Conservation (phyloP, 23 tunicate species). For the Ciona savignyi region DNA sequence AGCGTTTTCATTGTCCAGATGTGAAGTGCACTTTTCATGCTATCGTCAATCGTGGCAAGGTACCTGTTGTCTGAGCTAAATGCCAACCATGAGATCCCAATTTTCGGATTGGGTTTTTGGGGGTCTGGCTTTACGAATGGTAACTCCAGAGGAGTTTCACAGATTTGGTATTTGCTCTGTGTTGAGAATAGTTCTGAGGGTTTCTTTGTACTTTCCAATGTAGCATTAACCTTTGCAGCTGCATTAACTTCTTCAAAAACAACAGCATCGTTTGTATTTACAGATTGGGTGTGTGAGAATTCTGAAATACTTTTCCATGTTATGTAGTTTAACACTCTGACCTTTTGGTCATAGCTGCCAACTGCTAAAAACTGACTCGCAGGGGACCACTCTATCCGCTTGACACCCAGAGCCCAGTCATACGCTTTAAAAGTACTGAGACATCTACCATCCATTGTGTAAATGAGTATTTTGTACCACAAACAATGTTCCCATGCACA, state of each 20-base stretch:
- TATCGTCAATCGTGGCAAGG: conserved; percentile 89
- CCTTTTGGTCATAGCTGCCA: conserved; percentile 86
- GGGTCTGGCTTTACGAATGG: conserved; percentile 62
- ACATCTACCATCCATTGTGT: conserved; percentile 93
- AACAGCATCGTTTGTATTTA: conserved; percentile 33
- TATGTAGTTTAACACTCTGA: conserved; percentile 71
- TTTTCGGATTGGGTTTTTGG: conserved; percentile 82
- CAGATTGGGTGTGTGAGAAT: conserved; percentile 38
- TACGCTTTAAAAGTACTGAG: conserved; percentile 71
- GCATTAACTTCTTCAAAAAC: conserved; percentile 61
- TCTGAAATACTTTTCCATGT: conserved; percentile 90
- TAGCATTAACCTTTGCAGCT: conserved; percentile 18
- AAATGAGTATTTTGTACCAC: conserved; percentile 84
- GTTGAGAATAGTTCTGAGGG: conserved; percentile 60
- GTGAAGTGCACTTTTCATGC: conserved; percentile 70
- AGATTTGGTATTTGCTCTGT: conserved; percentile 78
- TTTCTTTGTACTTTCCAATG: conserved; percentile 8
- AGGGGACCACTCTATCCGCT: conserved; percentile 76
- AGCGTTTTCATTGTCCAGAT: conserved; percentile 85
- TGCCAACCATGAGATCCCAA: conserved; percentile 85
- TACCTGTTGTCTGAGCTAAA: conserved; percentile 86
- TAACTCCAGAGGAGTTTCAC: conserved; percentile 38
- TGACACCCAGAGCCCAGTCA: conserved; percentile 90
- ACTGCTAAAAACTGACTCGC: conserved; percentile 94
- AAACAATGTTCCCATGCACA: conserved; percentile 86